Percentiles rank a stretch among this genome's conserved stretches.
Evolutionary conservation across 2,113 vertebrate species (phyloP).

Genomic region (Conger conger): DNA sequence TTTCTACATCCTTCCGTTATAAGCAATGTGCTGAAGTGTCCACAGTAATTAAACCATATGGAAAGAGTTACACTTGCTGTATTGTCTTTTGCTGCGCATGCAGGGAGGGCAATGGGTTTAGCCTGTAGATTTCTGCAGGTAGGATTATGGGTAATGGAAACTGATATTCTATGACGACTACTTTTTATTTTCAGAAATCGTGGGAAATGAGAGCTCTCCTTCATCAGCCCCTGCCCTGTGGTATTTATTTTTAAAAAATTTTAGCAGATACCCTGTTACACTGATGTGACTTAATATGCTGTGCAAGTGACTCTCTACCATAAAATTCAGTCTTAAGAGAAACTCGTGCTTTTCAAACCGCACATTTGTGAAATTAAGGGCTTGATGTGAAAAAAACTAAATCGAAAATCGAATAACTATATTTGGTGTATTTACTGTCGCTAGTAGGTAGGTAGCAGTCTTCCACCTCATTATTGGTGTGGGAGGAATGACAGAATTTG

Average conservation of each 20-base stretch:
- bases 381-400: neutral
- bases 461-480: neutral
- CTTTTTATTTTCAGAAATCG: constrained; percentile 7
- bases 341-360: neutral
- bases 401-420: neutral
- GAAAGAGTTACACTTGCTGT: constrained; percentile 26
- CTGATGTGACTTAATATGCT: constrained; percentile 16
- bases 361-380: neutral
- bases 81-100: constrained; percentile 17
- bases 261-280: constrained; percentile 38
- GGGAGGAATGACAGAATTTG: neutral
- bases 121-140: neutral
- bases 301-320: neutral
- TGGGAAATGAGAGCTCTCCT: constrained; percentile 36
- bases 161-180: neutral
- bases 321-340: neutral
- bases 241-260: no score
- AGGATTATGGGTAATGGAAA: constrained; percentile 17
- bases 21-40: constrained; percentile 36
- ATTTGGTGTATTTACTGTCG: neutral
- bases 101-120: constrained; percentile 9
- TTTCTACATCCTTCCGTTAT: constrained; percentile 14
- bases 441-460: neutral
- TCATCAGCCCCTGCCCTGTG: constrained; percentile 29
- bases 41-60: constrained; percentile 46